A percentile compares a stretch with the other conserved stretches of the same genome.
phyloP scores from a whole-genome alignment of 2,113 vertebrate species.

The Microcebus jonahi region DNA sequence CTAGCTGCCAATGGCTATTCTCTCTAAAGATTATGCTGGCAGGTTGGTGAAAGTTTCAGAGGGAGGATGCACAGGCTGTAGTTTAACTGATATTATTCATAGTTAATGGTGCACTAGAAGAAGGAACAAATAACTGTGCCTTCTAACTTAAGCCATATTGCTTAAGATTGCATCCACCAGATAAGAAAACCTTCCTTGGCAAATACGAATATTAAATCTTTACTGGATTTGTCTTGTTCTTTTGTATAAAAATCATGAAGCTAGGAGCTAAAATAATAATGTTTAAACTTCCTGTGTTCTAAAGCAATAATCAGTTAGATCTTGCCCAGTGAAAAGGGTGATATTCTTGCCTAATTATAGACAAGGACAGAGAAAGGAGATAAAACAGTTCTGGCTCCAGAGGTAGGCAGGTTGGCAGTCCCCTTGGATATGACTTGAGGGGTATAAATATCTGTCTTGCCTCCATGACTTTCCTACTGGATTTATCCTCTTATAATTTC shows the following conservation, averaged over 20 bases:
- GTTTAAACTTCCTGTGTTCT: conserved; percentile 35
- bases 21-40: conserved; percentile 34
- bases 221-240: neutral
- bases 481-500: neutral
- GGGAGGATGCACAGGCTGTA: neutral
- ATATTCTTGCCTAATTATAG: conserved; percentile 52
- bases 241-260: conserved; percentile 48
- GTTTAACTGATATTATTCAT: neutral
- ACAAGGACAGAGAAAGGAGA: neutral
- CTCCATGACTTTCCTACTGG: neutral
- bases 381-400: neutral
- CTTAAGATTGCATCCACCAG: neutral
- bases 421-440: neutral
- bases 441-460: neutral
- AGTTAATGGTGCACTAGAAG: neutral
- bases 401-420: conserved; percentile 17
- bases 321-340: neutral
- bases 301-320: conserved; percentile 48
- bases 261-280: conserved; percentile 46
- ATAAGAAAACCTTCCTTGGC: conserved; percentile 16
- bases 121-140: neutral
- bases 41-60: neutral
- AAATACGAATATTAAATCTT: conserved; percentile 27
- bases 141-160: conserved; percentile 15
- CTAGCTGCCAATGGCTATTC: neutral